Conservation (phyloP, 1,140 invertebrate species). For the Rhagoletis zephyria region DNA sequence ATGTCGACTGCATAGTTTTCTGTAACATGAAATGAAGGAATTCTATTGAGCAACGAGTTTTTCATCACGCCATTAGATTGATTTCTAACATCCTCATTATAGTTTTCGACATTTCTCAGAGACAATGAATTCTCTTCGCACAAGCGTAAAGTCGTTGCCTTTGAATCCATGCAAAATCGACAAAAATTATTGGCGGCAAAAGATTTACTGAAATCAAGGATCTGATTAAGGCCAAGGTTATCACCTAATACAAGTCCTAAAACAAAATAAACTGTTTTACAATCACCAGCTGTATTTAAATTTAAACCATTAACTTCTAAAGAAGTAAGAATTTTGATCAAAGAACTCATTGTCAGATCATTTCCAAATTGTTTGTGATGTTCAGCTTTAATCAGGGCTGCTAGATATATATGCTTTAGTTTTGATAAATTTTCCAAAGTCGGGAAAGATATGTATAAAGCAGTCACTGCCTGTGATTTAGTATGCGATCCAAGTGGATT, state of each 20-base stretch:
- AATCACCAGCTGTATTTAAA: no score
- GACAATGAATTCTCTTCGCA: no score
- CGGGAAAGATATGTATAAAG: no score
- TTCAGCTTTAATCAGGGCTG: no score
- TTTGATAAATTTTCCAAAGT: no score
- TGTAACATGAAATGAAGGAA: conserved; percentile 63
- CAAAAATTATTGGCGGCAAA: conserved; percentile 64
- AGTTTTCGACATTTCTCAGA: no score
- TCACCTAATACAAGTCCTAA: conserved; percentile 66
- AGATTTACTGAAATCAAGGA: conserved; percentile 65
- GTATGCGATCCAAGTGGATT: no score
- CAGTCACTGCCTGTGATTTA: no score
- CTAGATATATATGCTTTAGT: no score
- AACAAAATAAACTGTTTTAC: conserved; percentile 60
- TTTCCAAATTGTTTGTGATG: no score
- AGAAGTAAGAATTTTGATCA: no score
- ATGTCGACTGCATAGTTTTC: conserved; percentile 62
- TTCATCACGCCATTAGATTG: neutral
- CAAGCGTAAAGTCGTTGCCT: neutral
- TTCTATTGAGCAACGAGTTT: neutral
- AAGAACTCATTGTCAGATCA: neutral
- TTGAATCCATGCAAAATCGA: conserved; percentile 63
- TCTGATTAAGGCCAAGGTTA: conserved; percentile 66
- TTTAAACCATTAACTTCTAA: conserved; percentile 59
- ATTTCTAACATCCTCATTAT: neutral